Evolutionary conservation across 2,113 vertebrate species (phyloP).

Genomic region (Neotoma lepida): DNA sequence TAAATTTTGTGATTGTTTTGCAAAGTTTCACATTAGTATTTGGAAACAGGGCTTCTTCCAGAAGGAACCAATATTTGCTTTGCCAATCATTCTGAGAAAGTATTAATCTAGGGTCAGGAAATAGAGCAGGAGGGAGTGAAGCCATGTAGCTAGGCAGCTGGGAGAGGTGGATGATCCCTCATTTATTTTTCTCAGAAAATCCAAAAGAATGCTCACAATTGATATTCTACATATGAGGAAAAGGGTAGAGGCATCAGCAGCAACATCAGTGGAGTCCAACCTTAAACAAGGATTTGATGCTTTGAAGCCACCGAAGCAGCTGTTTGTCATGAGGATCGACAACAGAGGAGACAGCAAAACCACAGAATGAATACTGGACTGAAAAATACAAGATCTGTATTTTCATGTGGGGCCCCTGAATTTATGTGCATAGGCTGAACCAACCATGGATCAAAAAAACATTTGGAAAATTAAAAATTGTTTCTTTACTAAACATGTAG

Average conservation of each 20-base stretch:
- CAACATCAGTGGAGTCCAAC: background rate
- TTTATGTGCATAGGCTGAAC: background rate
- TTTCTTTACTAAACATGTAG: background rate
- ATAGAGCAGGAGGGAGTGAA: background rate
- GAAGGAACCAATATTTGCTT: background rate
- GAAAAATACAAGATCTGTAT: background rate
- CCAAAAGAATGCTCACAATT: rapidly evolving
- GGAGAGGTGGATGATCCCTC: no score
- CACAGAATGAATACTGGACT: background rate
- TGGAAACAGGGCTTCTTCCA: background rate
- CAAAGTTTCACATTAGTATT: rapidly evolving
- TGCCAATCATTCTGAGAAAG: background rate
- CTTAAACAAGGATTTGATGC: background rate
- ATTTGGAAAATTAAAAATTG: background rate
- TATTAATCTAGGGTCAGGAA: background rate
- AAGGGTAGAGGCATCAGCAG: no score
- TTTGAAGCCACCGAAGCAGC: background rate
- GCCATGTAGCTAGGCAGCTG: background rate
- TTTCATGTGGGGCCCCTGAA: background rate
- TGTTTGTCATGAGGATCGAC: background rate
- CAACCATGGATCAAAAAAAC: background rate
- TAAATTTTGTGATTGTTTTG: background rate
- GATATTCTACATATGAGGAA: background rate
- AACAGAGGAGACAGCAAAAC: background rate
- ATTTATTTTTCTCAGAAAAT: background rate